These are phyloP conservation scores for Neria commutata DNA, from an alignment of 2,888 invertebrate genomes.

Conservation along the genomic window DNA sequence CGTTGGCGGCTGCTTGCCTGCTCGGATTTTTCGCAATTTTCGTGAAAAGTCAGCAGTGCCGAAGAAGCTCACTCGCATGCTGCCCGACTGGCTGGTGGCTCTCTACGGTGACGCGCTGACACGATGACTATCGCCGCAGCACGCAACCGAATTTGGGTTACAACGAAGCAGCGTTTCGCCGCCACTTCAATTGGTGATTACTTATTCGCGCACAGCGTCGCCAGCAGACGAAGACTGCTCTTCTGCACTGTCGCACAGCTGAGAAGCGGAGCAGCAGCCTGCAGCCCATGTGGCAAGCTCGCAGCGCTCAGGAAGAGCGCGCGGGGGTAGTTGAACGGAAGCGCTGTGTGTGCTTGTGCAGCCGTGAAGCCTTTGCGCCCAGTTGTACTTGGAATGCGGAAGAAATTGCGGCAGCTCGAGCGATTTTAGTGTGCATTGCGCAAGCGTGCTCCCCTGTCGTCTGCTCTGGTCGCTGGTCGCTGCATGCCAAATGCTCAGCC, in stretches of 20 bases:
- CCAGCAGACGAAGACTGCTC: background rate
- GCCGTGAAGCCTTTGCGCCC: no score
- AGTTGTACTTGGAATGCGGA: no score
- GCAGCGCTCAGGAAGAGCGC: background rate
- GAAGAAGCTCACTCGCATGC: background rate
- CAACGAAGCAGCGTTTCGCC: background rate
- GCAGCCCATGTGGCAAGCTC: background rate
- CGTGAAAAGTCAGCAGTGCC: background rate
- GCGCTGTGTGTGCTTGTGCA: background rate
- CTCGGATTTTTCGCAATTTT: background rate
- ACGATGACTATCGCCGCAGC: slow-evolving; percentile 2
- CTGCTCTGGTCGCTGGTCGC: no score
- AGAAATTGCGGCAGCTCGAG: no score
- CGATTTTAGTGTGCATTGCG: no score
- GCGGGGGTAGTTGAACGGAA: background rate
- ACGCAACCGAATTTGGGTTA: slow-evolving; percentile 4
- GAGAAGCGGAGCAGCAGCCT: background rate
- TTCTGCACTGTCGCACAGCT: background rate
- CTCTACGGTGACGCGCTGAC: no score
- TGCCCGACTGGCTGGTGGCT: no score
- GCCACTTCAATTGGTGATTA: slow-evolving; percentile 2
- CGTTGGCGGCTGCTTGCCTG: no score
- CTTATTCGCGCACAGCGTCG: background rate
- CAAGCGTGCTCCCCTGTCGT: no score
- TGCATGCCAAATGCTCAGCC: background rate